Conservation (phyloP, 2,888 invertebrate genomes). For the Nephrotoma appendiculata region DNA sequence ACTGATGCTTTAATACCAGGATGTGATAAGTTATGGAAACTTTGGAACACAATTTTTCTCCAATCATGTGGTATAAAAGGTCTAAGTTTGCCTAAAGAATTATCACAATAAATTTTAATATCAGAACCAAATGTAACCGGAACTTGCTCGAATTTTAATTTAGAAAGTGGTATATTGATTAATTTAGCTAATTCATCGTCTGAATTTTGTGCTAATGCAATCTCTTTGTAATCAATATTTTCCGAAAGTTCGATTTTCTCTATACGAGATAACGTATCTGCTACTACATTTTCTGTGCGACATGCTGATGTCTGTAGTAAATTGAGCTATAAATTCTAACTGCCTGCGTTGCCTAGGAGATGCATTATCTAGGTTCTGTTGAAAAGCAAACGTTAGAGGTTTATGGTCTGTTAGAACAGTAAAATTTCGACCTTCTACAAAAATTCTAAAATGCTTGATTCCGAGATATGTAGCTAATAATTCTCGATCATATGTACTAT, state of each 20-base stretch:
- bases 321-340: slow-evolving; percentile 5
- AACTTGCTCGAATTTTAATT: no score
- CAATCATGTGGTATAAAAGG: no score
- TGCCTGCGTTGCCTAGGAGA: no score
- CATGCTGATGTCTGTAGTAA: background rate
- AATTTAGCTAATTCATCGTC: no score
- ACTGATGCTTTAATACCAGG: background rate
- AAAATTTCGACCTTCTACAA: no score
- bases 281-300: background rate
- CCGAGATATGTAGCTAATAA: slow-evolving; percentile 11
- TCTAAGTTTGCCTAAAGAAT: no score
- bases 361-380: background rate
- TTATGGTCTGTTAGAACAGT: slow-evolving; percentile 7
- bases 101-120: no score
- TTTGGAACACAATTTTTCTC: slow-evolving; percentile 9
- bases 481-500: slow-evolving; percentile 23
- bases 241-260: background rate
- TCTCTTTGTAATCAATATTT: background rate
- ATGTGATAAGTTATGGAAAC: background rate
- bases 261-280: background rate
- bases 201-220: background rate
- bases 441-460: no score
- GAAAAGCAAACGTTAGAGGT: slow-evolving; percentile 17
- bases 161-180: no score
- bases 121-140: no score